A percentile compares a stretch with the other conserved stretches of the same genome.
Conservation (phyloP, 1,140 invertebrate species). For the Grapholita molesta region DNA sequence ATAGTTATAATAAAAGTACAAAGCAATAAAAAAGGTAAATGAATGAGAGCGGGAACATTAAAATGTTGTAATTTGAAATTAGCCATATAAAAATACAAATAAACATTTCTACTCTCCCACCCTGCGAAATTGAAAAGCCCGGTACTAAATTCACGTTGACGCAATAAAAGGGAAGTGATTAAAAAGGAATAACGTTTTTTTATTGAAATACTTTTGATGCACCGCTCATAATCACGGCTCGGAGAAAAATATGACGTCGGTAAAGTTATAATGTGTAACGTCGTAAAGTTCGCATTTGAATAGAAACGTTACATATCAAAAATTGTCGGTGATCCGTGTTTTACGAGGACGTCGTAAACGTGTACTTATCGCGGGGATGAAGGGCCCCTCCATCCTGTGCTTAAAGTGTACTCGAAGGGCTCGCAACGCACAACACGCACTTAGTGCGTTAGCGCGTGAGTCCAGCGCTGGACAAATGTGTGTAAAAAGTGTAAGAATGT, state of each 20-base stretch:
- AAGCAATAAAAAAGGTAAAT: constrained; percentile 24
- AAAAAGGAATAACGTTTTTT: constrained; percentile 71
- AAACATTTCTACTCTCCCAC: constrained; percentile 43
- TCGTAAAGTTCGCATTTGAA: constrained; percentile 76
- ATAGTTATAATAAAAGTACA: constrained; percentile 2
- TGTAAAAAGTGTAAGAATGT: neutral
- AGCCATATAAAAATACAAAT: constrained; percentile 44
- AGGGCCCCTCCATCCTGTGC: constrained; percentile 58
- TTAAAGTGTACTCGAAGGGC: constrained; percentile 63
- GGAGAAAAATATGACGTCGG: constrained; percentile 68
- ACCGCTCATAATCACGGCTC: constrained; percentile 60
- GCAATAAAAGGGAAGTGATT: constrained; percentile 68
- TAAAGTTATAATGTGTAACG: constrained; percentile 71
- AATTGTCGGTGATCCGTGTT: constrained; percentile 77
- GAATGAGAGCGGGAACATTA: constrained; percentile 21
- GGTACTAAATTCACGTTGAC: constrained; percentile 28
- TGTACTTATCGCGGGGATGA: constrained; percentile 74
- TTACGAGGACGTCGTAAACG: constrained; percentile 76
- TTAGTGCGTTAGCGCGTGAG: neutral
- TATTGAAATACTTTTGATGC: constrained; percentile 68
- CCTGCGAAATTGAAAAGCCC: constrained; percentile 52
- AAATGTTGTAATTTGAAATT: constrained; percentile 28
- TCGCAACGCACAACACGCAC: neutral
- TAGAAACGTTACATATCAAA: constrained; percentile 78
- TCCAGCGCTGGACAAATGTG: neutral